These are phyloP conservation scores for Corapipo altera DNA, from an alignment of 2,113 vertebrate species.

Conservation along the genomic window DNA sequence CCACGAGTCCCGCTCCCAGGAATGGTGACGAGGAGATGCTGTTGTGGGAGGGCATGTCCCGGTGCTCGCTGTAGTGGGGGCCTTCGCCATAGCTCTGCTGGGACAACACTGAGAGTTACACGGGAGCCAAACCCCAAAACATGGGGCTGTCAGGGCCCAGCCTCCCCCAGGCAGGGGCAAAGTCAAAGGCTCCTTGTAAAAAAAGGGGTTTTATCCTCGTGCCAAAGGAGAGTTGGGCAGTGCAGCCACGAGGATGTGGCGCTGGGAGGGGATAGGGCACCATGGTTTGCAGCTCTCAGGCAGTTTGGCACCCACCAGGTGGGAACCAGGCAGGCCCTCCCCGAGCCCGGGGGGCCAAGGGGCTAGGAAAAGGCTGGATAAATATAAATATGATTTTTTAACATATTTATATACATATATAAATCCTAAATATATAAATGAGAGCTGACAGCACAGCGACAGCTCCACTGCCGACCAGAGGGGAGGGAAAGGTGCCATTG, in stretches of 20 bases:
- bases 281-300: background rate
- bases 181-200: background rate
- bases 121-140: accelerated
- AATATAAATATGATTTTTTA: background rate
- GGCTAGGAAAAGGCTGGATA: background rate
- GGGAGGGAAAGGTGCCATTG: background rate
- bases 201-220: background rate
- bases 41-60: conserved; percentile 79
- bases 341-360: accelerated
- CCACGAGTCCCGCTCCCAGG: conserved; percentile 88
- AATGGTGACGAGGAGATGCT: conserved; percentile 84
- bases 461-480: background rate
- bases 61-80: conserved; percentile 86
- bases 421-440: background rate
- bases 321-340: background rate
- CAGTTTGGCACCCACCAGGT: background rate
- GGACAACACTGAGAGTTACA: background rate
- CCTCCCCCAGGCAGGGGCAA: background rate
- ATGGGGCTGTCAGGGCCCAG: background rate
- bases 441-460: background rate
- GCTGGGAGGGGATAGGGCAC: background rate
- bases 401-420: background rate
- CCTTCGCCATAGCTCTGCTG: conserved; percentile 86
- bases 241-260: accelerated
- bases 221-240: background rate